phyloP scores from a whole-genome alignment of 2,888 invertebrate species.

The Ichneumoninae sp. region DNA sequence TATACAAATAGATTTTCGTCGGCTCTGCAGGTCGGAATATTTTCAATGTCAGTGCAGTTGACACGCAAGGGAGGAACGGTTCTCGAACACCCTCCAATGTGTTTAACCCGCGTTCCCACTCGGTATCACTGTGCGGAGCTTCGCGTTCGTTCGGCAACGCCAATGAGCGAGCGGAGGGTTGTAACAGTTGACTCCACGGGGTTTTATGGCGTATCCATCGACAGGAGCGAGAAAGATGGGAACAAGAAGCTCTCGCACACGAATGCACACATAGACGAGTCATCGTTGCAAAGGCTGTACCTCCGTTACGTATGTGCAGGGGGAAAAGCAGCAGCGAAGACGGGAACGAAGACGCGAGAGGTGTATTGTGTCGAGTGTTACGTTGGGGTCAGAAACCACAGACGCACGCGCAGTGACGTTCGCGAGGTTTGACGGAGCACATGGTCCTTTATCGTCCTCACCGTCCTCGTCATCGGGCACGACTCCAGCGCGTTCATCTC shows the following conservation, averaged over 20 bases:
- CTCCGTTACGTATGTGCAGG: constrained; percentile 5
- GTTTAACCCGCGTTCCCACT: constrained; percentile 49
- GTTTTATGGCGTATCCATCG: constrained; percentile 78
- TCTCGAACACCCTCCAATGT: constrained; percentile 48
- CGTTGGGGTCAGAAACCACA: constrained; percentile 78
- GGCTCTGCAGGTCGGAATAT: constrained; percentile 13
- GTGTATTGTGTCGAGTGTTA: constrained; percentile 58
- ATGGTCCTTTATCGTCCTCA: constrained; percentile 76
- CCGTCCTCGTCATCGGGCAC: constrained; percentile 28
- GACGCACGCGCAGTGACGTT: constrained; percentile 82
- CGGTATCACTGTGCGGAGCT: constrained; percentile 56
- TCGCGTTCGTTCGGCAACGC: constrained; percentile 56
- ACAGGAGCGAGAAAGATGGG: constrained; percentile 73
- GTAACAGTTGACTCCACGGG: constrained; percentile 75
- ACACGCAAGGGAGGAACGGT: constrained; percentile 47
- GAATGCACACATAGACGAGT: constrained; percentile 27
- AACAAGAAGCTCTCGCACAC: constrained; percentile 36
- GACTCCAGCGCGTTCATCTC: constrained; percentile 47
- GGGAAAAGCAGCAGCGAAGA: constrained; percentile 43
- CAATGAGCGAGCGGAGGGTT: constrained; percentile 72
- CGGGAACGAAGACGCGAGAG: constrained; percentile 61
- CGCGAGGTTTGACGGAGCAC: constrained; percentile 80
- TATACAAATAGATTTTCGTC: too few relatives aligned
- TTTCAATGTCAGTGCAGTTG: constrained; percentile 31
- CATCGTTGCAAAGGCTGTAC: constrained; percentile 16